Evolutionary conservation across 2,888 invertebrate species (phyloP), one percentile per base, ranked within the genome.

Genomic region (Augochlorella aurata): DNA sequence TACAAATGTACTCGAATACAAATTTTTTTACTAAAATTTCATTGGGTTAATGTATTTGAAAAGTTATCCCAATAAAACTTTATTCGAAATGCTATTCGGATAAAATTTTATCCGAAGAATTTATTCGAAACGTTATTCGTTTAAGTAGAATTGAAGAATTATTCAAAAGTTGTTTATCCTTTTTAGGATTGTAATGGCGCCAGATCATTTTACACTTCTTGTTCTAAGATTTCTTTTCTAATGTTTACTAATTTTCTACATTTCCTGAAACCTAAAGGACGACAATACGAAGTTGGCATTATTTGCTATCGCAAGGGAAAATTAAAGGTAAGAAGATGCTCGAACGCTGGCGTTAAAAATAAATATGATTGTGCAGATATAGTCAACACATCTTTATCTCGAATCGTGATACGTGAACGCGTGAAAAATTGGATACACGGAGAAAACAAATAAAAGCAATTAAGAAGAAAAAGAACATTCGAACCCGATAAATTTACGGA

Each of bases 401-500:
- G 18, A n/a, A 65, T 38, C 65, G 65, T 44, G 38, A 63, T 38
- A n/a, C 5, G 38, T 18, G 44, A 10, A 24, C 29, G 29, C 38
- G 63, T n/a, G 38, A 65, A 65, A 44, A 65, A 65, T 44, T 18
- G n/a, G 44, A 18, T 63, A 38, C 65, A 38, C 65, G 44, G 16
- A 9, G n/a, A 44, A 61, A 9, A 65, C 65, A 65, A 65, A 65
- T 65, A 38, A 65, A 29, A 61, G 61, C 61, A 61, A 61, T 61
- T 52, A 38, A 54, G 18, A 21, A 45, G 38, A 50, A 61, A 47
- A 16, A 24, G 8, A 45, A 58, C 47, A 49, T 61, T 72, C 18
- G 50, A 71, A 68, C 14, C 49, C 2, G 66, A 72, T 45, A 72
- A 72, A 79, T 79, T 63, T 14, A 45, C 68, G 44, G 38, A 44